phyloP scores from a whole-genome alignment of 2,888 invertebrate genomes.

The Drosophila antonietae region DNA sequence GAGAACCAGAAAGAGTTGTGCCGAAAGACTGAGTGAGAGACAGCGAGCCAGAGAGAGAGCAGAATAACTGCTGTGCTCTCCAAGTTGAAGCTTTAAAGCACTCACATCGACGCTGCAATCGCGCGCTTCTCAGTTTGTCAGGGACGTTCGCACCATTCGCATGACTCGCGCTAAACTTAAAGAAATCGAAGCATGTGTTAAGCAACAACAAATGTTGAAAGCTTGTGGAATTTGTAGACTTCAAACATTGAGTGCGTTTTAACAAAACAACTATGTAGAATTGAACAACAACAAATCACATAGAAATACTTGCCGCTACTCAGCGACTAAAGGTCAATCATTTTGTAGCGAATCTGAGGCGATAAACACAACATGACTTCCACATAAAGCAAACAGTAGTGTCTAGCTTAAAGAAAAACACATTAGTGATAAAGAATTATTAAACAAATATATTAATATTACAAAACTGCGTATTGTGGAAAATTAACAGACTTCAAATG shows the following conservation, averaged over 20 bases:
- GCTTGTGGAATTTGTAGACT: slow-evolving; percentile 21
- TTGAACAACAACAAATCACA: slow-evolving; percentile 24
- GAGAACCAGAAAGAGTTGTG: slow-evolving; percentile 3
- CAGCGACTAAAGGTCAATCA: slow-evolving; percentile 69
- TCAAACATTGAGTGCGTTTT: slow-evolving; percentile 32
- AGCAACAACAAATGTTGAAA: slow-evolving; percentile 20
- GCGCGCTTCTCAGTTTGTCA: slow-evolving; percentile 50
- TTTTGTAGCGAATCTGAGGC: slow-evolving; percentile 41
- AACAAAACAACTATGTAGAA: slow-evolving; percentile 18
- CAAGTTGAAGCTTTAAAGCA: slow-evolving; percentile 9
- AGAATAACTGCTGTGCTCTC: not conserved
- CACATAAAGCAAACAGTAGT: slow-evolving; percentile 8
- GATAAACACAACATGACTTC: slow-evolving; percentile 61
- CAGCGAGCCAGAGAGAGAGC: not conserved
- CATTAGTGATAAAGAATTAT: slow-evolving; percentile 14
- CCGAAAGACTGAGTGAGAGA: not conserved
- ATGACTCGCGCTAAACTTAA: slow-evolving; percentile 23
- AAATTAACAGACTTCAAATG: not conserved
- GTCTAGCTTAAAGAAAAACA: slow-evolving; percentile 5
- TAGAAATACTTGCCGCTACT: slow-evolving; percentile 11
- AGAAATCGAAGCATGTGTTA: slow-evolving; percentile 14
- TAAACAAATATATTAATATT: not conserved
- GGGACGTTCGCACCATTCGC: slow-evolving; percentile 41
- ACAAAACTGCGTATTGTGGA: not conserved
- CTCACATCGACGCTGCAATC: slow-evolving; percentile 13